These are phyloP conservation scores for Microcebus tavaratra DNA, from an alignment of 2,113 vertebrate species.

Conservation along the genomic window DNA sequence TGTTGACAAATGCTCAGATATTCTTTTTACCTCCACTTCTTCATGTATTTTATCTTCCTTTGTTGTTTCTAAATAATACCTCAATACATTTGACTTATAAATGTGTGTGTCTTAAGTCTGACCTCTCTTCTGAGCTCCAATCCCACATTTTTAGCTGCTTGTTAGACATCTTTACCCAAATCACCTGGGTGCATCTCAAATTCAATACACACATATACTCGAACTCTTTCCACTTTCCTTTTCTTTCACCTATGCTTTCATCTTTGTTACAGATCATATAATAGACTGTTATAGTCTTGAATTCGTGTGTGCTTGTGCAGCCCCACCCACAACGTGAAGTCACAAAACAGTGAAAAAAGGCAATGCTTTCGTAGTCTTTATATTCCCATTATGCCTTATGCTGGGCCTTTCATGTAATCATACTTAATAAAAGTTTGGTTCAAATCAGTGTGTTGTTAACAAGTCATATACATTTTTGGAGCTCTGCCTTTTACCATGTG, in stretches of 20 bases:
- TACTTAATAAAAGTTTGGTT: neutral
- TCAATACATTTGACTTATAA: neutral
- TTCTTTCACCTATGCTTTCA: neutral
- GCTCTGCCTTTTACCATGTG: neutral
- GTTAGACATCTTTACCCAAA: neutral
- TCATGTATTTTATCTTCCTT: neutral
- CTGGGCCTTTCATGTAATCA: neutral
- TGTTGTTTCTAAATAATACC: neutral
- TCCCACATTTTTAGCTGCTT: neutral
- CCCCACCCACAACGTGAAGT: neutral
- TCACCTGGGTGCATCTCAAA: neutral
- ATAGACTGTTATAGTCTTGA: neutral
- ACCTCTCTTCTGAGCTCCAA: neutral
- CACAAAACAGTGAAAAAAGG: neutral
- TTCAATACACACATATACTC: neutral
- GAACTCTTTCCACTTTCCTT: neutral
- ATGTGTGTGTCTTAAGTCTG: neutral
- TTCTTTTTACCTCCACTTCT: neutral
- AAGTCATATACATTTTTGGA: neutral
- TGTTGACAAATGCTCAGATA: neutral
- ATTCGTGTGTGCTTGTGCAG: neutral
- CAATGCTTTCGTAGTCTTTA: neutral
- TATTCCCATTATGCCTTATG: neutral
- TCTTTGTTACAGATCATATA: neutral
- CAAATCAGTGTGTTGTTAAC: neutral